phyloP scores from a whole-genome alignment of 2,797 vertebrate genomes.

The Danio albolineatus region DNA sequence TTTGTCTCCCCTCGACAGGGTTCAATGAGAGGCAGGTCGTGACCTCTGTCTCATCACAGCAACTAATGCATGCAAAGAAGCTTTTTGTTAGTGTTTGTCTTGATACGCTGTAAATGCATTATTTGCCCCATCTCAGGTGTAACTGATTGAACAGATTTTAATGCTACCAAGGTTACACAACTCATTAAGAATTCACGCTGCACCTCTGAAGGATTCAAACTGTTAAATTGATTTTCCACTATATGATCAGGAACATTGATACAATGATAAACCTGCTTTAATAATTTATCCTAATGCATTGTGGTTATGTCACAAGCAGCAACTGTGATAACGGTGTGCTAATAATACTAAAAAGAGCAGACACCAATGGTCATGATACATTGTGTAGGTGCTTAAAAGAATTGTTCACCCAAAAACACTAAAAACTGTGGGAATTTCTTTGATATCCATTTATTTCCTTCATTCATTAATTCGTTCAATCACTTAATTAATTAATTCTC shows the following conservation, averaged over 20 bases:
- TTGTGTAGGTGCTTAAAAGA: background rate
- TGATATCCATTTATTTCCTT: too few relatives aligned
- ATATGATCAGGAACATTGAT: conserved; percentile 54
- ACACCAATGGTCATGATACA: background rate
- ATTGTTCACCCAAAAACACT: background rate
- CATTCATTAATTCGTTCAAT: too few relatives aligned
- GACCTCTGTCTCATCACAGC: conserved; percentile 41
- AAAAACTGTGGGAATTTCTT: background rate
- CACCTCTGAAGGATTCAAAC: conserved; percentile 32
- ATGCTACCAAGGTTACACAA: conserved; percentile 70
- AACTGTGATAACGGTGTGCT: background rate
- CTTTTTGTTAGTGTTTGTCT: conserved; percentile 66
- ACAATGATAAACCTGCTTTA: conserved; percentile 51
- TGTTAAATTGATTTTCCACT: conserved; percentile 55
- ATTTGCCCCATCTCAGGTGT: conserved; percentile 60
- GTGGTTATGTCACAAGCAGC: conserved; percentile 1
- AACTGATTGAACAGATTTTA: conserved; percentile 66
- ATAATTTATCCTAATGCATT: conserved; percentile 37
- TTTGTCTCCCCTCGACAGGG: conserved; percentile 20
- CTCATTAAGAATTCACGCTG: conserved; percentile 66
- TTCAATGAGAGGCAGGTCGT: conserved; percentile 61
- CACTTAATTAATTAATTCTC: too few relatives aligned
- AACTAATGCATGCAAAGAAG: conserved; percentile 61
- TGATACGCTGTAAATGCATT: conserved; percentile 70
- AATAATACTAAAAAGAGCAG: background rate